phyloP scores from a whole-genome alignment of 2,888 invertebrate genomes.

The Nemotelus nigrinus region DNA sequence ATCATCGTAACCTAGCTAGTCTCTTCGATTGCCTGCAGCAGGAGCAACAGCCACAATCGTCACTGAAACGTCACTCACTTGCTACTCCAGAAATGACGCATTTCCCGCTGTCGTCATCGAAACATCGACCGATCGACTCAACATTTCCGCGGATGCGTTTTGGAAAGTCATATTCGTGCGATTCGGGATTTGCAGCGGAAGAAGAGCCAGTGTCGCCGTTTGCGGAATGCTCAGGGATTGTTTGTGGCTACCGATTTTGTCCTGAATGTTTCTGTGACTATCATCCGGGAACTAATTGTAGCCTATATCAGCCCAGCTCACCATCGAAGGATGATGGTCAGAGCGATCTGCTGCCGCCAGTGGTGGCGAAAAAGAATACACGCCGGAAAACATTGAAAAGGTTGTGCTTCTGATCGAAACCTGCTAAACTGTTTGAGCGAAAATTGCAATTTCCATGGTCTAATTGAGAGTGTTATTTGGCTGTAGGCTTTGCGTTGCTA shows the following conservation, averaged over 20 bases:
- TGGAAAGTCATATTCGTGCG: slow-evolving; percentile 46
- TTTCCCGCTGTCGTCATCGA: no score
- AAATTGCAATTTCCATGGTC: neutral
- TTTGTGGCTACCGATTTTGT: slow-evolving; percentile 58
- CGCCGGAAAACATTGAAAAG: slow-evolving; percentile 47
- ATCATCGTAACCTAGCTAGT: no score
- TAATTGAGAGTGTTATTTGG: neutral
- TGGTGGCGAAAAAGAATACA: slow-evolving; percentile 12
- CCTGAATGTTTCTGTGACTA: slow-evolving; percentile 56
- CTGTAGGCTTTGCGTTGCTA: no score
- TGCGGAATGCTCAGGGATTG: slow-evolving; percentile 46
- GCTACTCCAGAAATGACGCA: no score
- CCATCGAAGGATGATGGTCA: slow-evolving; percentile 56
- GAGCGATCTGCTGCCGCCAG: slow-evolving; percentile 26
- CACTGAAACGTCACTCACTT: no score
- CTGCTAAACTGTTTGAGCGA: neutral
- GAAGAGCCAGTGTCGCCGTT: slow-evolving; percentile 2
- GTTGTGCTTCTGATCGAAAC: slow-evolving; percentile 41
- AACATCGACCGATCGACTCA: neutral
- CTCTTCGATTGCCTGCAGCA: no score
- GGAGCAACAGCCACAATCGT: no score
- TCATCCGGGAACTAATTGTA: slow-evolving; percentile 58
- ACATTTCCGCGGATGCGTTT: neutral
- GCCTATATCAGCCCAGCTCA: slow-evolving; percentile 56
- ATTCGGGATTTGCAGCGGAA: slow-evolving; percentile 24